Percentiles rank a stretch among this genome's conserved stretches.
phyloP scores from a whole-genome alignment of 2,888 invertebrate genomes.

The Lepidocyrtinus sp. region DNA sequence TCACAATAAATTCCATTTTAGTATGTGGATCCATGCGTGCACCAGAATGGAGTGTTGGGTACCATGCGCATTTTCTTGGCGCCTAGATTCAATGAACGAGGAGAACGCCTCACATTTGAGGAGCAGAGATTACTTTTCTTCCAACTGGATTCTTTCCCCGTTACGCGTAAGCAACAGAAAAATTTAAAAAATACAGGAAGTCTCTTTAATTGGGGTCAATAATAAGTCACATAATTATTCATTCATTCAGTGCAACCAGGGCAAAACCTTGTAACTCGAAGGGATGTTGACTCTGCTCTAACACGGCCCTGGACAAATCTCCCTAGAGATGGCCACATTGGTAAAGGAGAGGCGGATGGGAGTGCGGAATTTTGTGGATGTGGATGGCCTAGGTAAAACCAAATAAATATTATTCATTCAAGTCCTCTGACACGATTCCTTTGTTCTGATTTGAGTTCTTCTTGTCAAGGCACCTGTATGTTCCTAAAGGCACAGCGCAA shows the following conservation, averaged over 20 bases:
- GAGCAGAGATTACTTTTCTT: constrained; percentile 54
- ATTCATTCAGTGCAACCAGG: constrained; percentile 29
- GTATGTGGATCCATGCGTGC: no score
- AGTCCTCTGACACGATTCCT: no score
- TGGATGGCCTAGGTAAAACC: no score
- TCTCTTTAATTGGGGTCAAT: not conserved
- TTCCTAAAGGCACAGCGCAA: not conserved
- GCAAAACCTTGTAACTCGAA: constrained; percentile 25
- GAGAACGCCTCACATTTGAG: constrained; percentile 31
- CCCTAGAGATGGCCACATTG: no score
- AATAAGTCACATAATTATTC: not conserved
- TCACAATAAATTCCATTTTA: no score
- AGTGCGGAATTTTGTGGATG: constrained; percentile 47
- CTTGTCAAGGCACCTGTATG: not conserved
- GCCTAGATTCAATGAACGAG: constrained; percentile 42
- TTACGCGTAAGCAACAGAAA: constrained; percentile 31
- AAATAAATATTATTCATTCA: no score
- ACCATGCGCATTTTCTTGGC: constrained; percentile 55
- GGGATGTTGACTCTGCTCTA: constrained; percentile 30
- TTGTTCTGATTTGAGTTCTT: no score
- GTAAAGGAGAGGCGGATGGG: no score
- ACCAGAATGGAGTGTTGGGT: no score
- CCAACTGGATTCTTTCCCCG: constrained; percentile 52
- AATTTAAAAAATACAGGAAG: not conserved
- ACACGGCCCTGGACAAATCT: constrained; percentile 31